phyloP scores from a whole-genome alignment of 2,113 vertebrate species.

The Paralichthys olivaceus region DNA sequence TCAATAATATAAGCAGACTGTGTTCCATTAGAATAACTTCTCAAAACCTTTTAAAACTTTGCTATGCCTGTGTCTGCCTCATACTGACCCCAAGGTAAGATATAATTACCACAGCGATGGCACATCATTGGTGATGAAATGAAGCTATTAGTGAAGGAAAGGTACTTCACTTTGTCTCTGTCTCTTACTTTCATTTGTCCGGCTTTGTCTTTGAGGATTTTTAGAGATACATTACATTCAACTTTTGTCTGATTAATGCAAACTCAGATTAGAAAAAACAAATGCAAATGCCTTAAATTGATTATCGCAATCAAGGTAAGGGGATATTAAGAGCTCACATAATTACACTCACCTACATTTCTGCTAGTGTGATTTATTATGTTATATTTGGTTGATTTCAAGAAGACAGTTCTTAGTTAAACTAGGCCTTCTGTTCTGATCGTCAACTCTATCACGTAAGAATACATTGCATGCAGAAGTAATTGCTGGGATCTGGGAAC shows the following conservation, averaged over 20 bases:
- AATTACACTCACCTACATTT: not conserved
- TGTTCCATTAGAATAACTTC: conserved; percentile 35
- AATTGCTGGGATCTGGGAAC: not conserved
- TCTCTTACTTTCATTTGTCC: conserved; percentile 1
- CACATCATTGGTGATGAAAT: conserved; percentile 54
- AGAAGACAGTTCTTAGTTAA: not conserved
- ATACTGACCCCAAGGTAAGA: conserved; percentile 57
- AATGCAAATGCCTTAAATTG: not conserved
- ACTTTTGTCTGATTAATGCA: conserved; percentile 13
- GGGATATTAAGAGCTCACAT: not conserved
- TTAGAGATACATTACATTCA: not conserved
- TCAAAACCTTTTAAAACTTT: conserved; percentile 41
- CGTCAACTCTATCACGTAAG: not conserved
- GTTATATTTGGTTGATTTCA: not conserved
- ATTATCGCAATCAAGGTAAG: conserved; percentile 2
- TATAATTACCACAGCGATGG: conserved; percentile 63
- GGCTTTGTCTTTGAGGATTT: conserved; percentile 21
- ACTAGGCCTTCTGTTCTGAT: not conserved
- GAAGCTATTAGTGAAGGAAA: conserved; percentile 44
- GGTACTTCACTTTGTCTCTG: conserved; percentile 22
- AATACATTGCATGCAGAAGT: not conserved
- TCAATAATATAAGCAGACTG: conserved; percentile 18
- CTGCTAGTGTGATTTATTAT: not conserved
- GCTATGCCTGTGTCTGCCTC: conserved; percentile 42
- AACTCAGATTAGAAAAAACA: not conserved